A percentile compares a stretch with the other conserved stretches of the same genome.
Conservation (phyloP, 2,113 vertebrate genomes). For the Halcyon malimbica region DNA sequence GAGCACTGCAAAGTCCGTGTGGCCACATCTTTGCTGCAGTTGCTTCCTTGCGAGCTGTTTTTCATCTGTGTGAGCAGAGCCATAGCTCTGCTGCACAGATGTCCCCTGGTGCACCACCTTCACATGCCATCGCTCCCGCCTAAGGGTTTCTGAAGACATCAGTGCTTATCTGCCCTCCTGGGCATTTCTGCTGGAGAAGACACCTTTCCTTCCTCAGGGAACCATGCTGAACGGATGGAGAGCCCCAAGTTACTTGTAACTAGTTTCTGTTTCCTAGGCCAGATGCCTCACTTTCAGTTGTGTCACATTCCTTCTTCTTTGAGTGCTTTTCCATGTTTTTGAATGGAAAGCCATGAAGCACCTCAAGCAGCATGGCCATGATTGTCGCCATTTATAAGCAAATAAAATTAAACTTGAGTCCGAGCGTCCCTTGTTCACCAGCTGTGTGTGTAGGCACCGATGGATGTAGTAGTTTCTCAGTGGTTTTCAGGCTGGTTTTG, state of each 20-base stretch:
- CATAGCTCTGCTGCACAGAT: neutral
- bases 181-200: neutral
- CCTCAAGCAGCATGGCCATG: neutral
- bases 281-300: rapidly evolving
- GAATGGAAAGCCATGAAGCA: neutral
- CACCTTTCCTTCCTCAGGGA: neutral
- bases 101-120: neutral
- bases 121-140: neutral
- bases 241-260: neutral
- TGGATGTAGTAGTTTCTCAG: neutral
- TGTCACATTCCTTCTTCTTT: neutral
- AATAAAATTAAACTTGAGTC: neutral
- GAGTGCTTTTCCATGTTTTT: neutral
- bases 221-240: neutral
- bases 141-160: neutral
- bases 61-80: rapidly evolving
- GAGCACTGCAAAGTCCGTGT: neutral
- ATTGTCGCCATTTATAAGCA: neutral
- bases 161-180: neutral
- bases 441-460: rapidly evolving
- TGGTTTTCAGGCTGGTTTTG: neutral
- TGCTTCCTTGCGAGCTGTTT: neutral
- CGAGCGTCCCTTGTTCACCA: neutral
- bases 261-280: neutral
- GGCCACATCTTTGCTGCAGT: neutral